These are phyloP conservation scores for Syngnathoides biaculeatus DNA, from an alignment of 2,113 vertebrate genomes.

Conservation along the genomic window DNA sequence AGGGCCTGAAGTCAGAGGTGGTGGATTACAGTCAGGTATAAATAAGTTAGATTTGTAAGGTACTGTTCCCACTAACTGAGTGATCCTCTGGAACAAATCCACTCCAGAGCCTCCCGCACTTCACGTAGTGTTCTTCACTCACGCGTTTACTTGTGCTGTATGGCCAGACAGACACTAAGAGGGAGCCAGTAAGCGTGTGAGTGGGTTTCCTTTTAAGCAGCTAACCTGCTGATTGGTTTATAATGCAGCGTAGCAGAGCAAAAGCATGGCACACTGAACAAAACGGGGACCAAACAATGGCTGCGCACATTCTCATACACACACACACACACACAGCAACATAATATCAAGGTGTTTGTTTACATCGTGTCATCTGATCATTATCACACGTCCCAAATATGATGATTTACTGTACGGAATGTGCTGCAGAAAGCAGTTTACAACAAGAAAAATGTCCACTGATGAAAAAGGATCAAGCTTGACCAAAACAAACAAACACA, in stretches of 20 bases:
- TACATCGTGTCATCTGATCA: not conserved
- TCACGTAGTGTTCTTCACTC: slow-evolving; percentile 10
- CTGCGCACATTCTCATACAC: slow-evolving; percentile 25
- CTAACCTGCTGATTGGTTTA: not conserved
- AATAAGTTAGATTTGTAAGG: slow-evolving; percentile 59
- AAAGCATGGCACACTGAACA: not conserved
- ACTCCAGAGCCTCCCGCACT: slow-evolving; percentile 20
- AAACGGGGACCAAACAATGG: slow-evolving; percentile 13
- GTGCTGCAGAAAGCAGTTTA: not conserved
- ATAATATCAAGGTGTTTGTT: not conserved
- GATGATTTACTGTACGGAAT: not conserved
- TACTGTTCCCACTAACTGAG: slow-evolving; percentile 56
- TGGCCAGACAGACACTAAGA: not conserved
- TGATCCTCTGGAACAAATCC: slow-evolving; percentile 61
- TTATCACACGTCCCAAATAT: not conserved
- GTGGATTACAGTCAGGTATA: slow-evolving; percentile 59
- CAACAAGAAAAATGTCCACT: too few relatives aligned
- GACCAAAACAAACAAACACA: too few relatives aligned
- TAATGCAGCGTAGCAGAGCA: not conserved
- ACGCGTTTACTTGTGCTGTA: slow-evolving; percentile 30
- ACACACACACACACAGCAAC: not conserved
- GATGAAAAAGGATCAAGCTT: too few relatives aligned
- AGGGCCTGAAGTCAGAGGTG: slow-evolving; percentile 35
- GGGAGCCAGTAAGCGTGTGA: not conserved
- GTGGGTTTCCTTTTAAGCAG: not conserved